These are phyloP conservation scores for Dendrocincla tyrannina DNA, from an alignment of 2,797 vertebrate species.

Conservation along the genomic window DNA sequence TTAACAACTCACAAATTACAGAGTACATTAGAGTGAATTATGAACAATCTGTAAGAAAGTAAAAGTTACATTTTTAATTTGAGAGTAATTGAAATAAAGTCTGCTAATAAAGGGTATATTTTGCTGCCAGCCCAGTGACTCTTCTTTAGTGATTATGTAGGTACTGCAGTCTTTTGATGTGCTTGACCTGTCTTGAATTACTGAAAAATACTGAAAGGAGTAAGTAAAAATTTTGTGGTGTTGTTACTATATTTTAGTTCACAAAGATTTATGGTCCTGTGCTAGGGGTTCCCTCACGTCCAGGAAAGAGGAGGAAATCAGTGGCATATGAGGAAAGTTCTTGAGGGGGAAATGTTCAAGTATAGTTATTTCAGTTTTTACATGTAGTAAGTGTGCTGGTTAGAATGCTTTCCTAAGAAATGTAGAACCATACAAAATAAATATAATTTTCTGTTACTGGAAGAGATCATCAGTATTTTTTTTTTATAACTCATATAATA, in stretches of 20 bases:
- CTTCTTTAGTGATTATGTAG: background rate
- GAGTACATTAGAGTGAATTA: background rate
- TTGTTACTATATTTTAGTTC: background rate
- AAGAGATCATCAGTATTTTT: background rate
- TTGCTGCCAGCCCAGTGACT: background rate
- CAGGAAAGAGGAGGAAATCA: background rate
- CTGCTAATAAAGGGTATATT: background rate
- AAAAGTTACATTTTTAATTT: background rate
- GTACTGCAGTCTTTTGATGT: background rate
- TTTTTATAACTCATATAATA: background rate
- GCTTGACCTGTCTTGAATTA: background rate
- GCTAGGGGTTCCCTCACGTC: fast-evolving
- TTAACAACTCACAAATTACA: background rate
- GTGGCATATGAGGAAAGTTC: background rate
- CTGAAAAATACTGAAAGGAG: background rate
- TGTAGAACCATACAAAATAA: background rate
- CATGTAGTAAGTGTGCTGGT: background rate
- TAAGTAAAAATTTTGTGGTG: background rate
- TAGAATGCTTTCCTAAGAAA: background rate
- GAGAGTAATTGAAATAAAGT: background rate
- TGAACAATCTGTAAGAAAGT: background rate
- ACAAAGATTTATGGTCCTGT: background rate
- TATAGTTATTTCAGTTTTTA: background rate
- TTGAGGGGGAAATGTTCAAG: background rate
- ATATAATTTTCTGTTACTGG: background rate